phyloP scores from a whole-genome alignment of 2,888 invertebrate species.

The Acleris cristana region DNA sequence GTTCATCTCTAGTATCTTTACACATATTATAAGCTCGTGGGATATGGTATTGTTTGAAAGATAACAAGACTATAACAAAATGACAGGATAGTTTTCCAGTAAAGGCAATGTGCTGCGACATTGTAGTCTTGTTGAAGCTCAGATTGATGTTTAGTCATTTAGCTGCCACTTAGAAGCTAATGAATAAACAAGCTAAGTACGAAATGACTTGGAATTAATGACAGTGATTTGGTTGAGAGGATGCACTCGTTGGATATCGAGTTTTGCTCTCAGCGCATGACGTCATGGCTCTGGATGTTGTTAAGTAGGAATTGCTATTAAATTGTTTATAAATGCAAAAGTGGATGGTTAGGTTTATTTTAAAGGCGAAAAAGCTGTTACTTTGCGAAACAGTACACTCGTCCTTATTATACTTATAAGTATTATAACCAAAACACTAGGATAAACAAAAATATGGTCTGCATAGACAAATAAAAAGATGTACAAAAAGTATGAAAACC shows the following conservation, averaged over 20 bases:
- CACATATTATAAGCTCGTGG: neutral
- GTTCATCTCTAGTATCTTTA: too few relatives aligned
- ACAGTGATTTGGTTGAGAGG: constrained; percentile 34
- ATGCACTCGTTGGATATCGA: constrained; percentile 31
- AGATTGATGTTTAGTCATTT: constrained; percentile 23
- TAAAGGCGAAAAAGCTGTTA: too few relatives aligned
- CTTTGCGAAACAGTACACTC: too few relatives aligned
- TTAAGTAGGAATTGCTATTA: constrained; percentile 17
- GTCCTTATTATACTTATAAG: too few relatives aligned
- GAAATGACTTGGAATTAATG: constrained; percentile 36
- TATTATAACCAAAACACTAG: too few relatives aligned
- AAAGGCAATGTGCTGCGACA: constrained; percentile 1
- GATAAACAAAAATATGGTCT: too few relatives aligned
- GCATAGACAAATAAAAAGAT: too few relatives aligned
- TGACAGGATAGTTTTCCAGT: neutral
- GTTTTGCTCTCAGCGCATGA: constrained; percentile 30
- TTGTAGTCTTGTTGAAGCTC: constrained; percentile 16
- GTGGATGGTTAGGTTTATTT: neutral
- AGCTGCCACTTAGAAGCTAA: constrained; percentile 34
- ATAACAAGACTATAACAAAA: neutral
- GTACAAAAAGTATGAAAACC: too few relatives aligned
- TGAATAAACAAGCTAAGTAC: constrained; percentile 37
- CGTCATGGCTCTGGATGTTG: constrained; percentile 18
- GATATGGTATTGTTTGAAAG: neutral
- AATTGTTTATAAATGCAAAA: neutral